Conservation (phyloP, 1,140 invertebrate genomes). For the Oscheius sp. region DNA sequence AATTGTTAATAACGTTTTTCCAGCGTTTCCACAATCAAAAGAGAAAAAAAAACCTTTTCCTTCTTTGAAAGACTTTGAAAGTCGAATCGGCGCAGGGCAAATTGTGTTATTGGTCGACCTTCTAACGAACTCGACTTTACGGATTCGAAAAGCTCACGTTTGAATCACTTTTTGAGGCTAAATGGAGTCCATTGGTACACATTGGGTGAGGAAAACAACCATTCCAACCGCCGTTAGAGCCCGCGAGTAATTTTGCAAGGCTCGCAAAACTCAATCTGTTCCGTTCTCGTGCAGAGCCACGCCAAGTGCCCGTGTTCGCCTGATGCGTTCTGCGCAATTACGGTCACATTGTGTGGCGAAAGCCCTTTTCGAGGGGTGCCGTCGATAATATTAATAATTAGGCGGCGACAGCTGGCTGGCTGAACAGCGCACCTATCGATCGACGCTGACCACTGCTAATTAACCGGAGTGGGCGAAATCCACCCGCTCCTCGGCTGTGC, state of each 20-base stretch:
- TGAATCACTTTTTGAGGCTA: too few species aligned
- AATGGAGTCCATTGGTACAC: too few species aligned
- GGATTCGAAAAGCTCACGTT: too few species aligned
- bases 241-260: not conserved
- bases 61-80: too few species aligned
- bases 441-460: slow-evolving; percentile 7
- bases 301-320: not conserved
- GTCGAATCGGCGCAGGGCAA: too few species aligned
- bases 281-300: not conserved
- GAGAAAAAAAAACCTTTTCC: too few species aligned
- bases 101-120: too few species aligned
- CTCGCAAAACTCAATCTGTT: not conserved
- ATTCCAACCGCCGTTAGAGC: too few species aligned
- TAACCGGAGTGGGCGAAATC: not conserved
- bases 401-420: slow-evolving; percentile 1
- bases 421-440: slow-evolving; percentile 7
- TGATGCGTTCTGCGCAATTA: slow-evolving; percentile 7
- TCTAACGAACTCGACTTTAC: too few species aligned
- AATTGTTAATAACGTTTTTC: too few species aligned
- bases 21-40: too few species aligned
- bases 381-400: slow-evolving; percentile 15
- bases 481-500: not conserved
- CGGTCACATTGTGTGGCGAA: slow-evolving; percentile 3
- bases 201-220: too few species aligned
- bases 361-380: slow-evolving; percentile 2